These are phyloP conservation scores for Mimumesa dahlbomi DNA, from an alignment of 2,888 invertebrate species.

Conservation along the genomic window DNA sequence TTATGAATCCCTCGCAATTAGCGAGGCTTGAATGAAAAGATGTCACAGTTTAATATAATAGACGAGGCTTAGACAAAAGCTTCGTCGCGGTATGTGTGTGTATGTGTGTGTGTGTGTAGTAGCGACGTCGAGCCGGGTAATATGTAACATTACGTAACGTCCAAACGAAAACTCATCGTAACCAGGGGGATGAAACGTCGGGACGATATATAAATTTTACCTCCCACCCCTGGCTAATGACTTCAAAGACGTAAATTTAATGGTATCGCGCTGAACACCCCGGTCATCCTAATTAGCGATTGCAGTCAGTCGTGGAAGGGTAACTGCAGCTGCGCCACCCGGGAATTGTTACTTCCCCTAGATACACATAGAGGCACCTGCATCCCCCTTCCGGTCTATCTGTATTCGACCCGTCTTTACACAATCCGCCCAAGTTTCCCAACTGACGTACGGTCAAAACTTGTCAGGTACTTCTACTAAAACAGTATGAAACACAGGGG, in stretches of 20 bases:
- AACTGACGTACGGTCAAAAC: conserved; percentile 40
- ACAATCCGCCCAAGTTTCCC: conserved; percentile 43
- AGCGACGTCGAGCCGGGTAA: too few relatives aligned
- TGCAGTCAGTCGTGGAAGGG: conserved; percentile 21
- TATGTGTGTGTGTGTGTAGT: too few relatives aligned
- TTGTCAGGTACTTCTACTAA: too few relatives aligned
- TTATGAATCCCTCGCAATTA: not conserved
- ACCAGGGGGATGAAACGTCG: too few relatives aligned
- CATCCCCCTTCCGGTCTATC: conserved; percentile 40
- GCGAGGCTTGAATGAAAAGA: too few relatives aligned
- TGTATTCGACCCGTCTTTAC: conserved; percentile 25
- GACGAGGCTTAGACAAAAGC: too few relatives aligned
- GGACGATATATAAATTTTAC: too few relatives aligned
- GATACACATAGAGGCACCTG: conserved; percentile 62
- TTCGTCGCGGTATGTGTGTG: too few relatives aligned
- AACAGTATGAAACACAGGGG: too few relatives aligned
- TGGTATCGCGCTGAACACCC: conserved; percentile 10
- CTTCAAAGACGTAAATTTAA: conserved; percentile 20
- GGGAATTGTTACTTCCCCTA: conserved; percentile 47
- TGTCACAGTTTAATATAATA: too few relatives aligned
- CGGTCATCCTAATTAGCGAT: conserved; percentile 46
- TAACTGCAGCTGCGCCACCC: conserved; percentile 50
- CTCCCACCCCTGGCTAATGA: not conserved
- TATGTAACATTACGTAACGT: too few relatives aligned
- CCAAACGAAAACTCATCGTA: too few relatives aligned